Evolutionary conservation across 1,140 invertebrate genomes (phyloP).

Genomic region (Pararge aegeria): DNA sequence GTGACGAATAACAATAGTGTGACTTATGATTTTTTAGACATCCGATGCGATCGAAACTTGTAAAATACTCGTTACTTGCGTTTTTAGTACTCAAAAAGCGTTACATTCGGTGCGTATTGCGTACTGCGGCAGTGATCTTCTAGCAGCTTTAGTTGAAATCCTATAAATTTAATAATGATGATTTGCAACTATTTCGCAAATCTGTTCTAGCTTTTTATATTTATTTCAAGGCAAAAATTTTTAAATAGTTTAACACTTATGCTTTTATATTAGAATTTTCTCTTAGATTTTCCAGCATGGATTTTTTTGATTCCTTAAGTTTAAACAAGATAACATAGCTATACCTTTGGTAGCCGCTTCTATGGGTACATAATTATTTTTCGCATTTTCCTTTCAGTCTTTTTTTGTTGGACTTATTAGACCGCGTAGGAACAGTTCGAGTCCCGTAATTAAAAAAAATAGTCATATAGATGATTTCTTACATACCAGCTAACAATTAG

Average conservation of each 20-base stretch:
- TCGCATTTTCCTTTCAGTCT: not conserved
- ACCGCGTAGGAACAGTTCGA: not conserved
- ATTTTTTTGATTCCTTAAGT: not conserved
- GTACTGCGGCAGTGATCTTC: too few relatives aligned
- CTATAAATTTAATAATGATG: too few relatives aligned
- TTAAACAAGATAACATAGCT: not conserved
- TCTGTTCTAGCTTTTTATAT: conserved; percentile 3
- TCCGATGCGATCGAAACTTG: too few relatives aligned
- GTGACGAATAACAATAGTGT: too few relatives aligned
- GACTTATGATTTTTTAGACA: too few relatives aligned
- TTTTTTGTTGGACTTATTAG: not conserved
- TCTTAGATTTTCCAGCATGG: not conserved
- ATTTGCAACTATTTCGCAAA: not conserved
- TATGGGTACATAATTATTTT: not conserved
- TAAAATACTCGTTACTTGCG: too few relatives aligned
- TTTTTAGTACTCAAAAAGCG: too few relatives aligned
- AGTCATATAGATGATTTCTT: not conserved
- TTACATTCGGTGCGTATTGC: too few relatives aligned
- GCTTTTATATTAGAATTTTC: not conserved
- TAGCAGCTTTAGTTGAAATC: not conserved
- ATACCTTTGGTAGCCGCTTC: not conserved
- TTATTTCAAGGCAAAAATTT: not conserved
- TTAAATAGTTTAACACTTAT: not conserved
- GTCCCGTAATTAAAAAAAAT: not conserved
- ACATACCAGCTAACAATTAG: conserved; percentile 14